phyloP scores from a whole-genome alignment of 2,888 invertebrate genomes.

The Rotaria magnacalcarata region DNA sequence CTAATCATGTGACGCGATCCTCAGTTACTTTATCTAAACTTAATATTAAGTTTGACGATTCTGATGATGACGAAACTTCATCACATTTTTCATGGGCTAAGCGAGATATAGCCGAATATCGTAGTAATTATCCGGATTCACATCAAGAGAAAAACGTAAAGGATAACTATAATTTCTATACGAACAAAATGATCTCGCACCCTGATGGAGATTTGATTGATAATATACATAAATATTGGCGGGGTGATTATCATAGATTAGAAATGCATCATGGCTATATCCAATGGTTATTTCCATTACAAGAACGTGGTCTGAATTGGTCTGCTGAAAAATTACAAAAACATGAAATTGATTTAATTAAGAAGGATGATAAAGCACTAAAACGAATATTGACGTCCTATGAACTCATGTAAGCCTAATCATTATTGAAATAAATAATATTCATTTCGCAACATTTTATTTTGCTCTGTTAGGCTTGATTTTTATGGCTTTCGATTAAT shows the following conservation, averaged over 20 bases:
- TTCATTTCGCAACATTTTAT: no score
- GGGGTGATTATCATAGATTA: constrained; percentile 44
- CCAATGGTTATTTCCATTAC: constrained; percentile 55
- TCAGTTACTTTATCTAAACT: background rate
- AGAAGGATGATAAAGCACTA: background rate
- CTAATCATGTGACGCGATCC: background rate
- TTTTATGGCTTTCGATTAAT: constrained; percentile 20
- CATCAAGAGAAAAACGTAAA: background rate
- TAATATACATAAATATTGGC: constrained; percentile 47
- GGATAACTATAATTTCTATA: background rate
- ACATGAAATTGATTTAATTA: constrained; percentile 53
- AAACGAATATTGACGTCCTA: background rate
- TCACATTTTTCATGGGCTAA: background rate
- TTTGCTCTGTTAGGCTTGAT: background rate
- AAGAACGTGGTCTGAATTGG: constrained; percentile 54
- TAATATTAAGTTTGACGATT: background rate
- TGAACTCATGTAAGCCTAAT: background rate
- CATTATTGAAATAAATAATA: no score
- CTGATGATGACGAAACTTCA: background rate
- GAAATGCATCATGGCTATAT: constrained; percentile 50
- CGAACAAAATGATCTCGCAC: background rate
- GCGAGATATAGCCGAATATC: background rate
- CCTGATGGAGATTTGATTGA: constrained; percentile 47
- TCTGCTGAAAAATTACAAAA: constrained; percentile 53
- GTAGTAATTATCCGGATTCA: background rate